A percentile compares a stretch with the other conserved stretches of the same genome.
Conservation (phyloP, 2,888 invertebrate species). For the Minunthozetes semirufus region DNA sequence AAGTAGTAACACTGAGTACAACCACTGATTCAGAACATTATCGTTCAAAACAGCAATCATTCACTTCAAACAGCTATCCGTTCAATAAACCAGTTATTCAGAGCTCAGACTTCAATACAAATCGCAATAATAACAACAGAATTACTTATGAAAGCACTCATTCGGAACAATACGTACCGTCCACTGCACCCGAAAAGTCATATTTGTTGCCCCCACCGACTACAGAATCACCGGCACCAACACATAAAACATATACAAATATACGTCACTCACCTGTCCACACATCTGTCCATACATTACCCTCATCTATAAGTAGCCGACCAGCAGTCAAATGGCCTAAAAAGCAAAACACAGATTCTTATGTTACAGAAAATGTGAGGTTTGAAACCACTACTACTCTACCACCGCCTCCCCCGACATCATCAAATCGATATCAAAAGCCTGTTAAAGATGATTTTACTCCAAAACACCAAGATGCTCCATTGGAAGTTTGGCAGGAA, state of each 20-base stretch:
- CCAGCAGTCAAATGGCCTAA: slow-evolving; percentile 6
- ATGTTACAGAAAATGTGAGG: background rate
- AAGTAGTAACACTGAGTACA: background rate
- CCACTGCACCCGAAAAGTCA: background rate
- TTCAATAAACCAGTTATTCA: background rate
- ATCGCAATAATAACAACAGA: background rate
- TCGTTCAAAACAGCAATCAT: slow-evolving; percentile 11
- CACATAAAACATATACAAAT: background rate
- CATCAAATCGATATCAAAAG: background rate
- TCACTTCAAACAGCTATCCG: slow-evolving; percentile 2
- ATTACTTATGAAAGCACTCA: background rate
- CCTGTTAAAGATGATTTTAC: background rate
- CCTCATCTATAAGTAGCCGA: background rate
- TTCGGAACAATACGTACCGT: background rate
- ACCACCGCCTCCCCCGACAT: slow-evolving; percentile 2
- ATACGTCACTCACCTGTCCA: background rate
- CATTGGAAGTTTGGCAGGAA: background rate
- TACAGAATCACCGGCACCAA: background rate
- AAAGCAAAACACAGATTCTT: background rate
- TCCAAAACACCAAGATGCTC: background rate
- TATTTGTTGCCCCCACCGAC: background rate
- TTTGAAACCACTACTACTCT: background rate
- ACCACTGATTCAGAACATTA: background rate
- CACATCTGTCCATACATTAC: background rate
- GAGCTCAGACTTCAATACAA: background rate